phyloP scores from a whole-genome alignment of 1,140 invertebrate species.

The Thaumatotibia leucotreta region DNA sequence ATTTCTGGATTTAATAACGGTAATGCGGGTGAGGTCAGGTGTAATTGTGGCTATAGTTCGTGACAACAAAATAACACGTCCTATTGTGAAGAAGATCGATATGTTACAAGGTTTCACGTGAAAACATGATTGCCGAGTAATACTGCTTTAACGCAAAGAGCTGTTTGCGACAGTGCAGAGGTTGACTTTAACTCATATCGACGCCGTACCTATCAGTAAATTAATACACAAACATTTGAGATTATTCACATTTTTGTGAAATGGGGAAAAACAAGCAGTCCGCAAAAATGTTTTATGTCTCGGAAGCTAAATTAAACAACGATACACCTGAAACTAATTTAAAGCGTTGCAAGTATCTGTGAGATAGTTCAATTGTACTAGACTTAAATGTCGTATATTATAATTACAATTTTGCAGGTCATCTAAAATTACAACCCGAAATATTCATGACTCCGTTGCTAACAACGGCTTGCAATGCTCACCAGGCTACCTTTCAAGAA shows the following conservation, averaged over 20 bases:
- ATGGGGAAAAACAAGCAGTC: not conserved
- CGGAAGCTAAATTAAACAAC: conserved; percentile 5
- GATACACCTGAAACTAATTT: not conserved
- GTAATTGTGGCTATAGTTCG: not conserved
- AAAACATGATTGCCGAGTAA: not conserved
- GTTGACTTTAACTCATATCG: not conserved
- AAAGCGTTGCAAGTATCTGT: not conserved
- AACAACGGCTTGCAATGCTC: not conserved
- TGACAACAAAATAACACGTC: conserved; percentile 9
- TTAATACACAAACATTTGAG: not conserved
- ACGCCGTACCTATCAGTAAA: no score
- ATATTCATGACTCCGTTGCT: conserved; percentile 1
- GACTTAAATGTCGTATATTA: not conserved
- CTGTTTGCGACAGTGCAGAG: not conserved
- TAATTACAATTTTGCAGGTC: not conserved
- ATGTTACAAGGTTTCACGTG: conserved; percentile 2
- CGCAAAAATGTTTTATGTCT: not conserved
- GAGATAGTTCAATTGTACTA: not conserved
- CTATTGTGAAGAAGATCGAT: not conserved
- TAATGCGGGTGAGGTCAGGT: not conserved
- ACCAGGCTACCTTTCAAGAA: conserved; percentile 10
- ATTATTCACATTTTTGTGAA: not conserved
- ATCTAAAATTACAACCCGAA: not conserved
- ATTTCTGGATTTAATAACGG: no score
- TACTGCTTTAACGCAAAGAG: not conserved